Base-by-base conservation (phyloP, 2,888 invertebrate species). In the Epinotia ramella region DNA sequence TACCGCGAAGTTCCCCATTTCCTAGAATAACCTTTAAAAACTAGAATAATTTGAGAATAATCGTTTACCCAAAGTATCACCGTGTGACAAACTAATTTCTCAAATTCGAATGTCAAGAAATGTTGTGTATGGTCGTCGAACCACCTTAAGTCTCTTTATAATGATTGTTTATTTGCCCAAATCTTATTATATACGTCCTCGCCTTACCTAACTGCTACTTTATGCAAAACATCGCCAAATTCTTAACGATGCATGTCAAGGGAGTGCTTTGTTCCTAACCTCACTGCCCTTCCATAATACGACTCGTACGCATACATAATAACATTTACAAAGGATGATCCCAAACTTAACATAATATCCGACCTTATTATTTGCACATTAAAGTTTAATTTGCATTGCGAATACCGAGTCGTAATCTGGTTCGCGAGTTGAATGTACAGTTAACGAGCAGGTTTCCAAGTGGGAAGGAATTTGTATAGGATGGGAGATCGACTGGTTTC, bases 351-450 rank as follows among this genome's bases (percentile, higher is more conserved):
- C n/a, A 44, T 28, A 33, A 13, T 24, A 65, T 0, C 44, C 53
- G 60, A 70, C 69, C 65, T 65, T 74, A 65, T 40, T 57, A 65
- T 24, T 57, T 16, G 18, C 64, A 57, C 44, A 16, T 28, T 74
- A 74, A 70, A 63, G 70, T 63, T 12, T 40, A 62, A 40, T 53
- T 66, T 67, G 16, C 16, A 20, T 11, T 71, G 33, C 7, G 16
- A 72, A 5, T 1, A 69, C 33, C 13, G 40, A 59, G 70, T 70
- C 44, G 12, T 72, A 72, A 53, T 60, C 64, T 46, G 63, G 63
- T 69, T 57, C 49, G 40, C 40, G 49, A 65, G 74, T 74, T 74
- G 74, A 74, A 70, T 65, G 74, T 63, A 73, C 73, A 64, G 63
- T 66, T 73, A 59, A 70, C 18, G 40, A 74, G 44, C 56, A 68